phyloP scores from a whole-genome alignment of 2,888 invertebrate species.

The Pachymerium ferrugineum region DNA sequence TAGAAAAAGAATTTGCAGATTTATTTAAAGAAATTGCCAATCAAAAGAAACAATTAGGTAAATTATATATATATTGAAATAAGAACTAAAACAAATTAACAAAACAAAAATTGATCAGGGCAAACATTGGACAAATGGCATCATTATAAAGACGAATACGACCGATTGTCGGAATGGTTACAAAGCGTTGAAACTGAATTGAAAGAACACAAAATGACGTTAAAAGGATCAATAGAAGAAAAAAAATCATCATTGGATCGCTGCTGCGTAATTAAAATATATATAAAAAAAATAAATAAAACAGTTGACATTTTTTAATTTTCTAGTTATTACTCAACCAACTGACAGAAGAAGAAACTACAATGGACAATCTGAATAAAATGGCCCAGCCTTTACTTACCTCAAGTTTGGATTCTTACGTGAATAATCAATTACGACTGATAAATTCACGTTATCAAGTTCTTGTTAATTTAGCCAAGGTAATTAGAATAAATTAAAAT shows the following conservation, averaged over 20 bases:
- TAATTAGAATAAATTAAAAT: conserved; percentile 27
- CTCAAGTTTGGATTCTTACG: conserved; percentile 79
- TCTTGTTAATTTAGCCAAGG: conserved; percentile 40
- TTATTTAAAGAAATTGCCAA: conserved; percentile 78
- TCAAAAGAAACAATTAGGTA: conserved; percentile 76
- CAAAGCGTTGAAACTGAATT: conserved; percentile 86
- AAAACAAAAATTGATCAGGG: conserved; percentile 32
- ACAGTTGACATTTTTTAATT: conserved; percentile 1
- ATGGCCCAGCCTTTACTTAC: conserved; percentile 65
- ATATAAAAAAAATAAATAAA: neutral
- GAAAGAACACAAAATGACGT: conserved; percentile 79
- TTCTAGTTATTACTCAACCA: conserved; percentile 30
- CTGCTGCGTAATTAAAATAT: conserved; percentile 39
- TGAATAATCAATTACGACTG: conserved; percentile 77
- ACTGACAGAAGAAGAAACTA: conserved; percentile 62
- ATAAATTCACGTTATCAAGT: conserved; percentile 78
- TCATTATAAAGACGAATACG: conserved; percentile 87
- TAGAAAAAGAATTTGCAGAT: conserved; percentile 75
- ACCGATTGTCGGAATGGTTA: conserved; percentile 83
- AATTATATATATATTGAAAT: conserved; percentile 39
- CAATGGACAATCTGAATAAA: conserved; percentile 76
- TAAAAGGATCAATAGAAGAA: conserved; percentile 71
- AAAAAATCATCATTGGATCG: conserved; percentile 70
- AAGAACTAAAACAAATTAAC: neutral
- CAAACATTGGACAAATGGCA: conserved; percentile 63